Conservation (phyloP, 2,797 vertebrate genomes). For the Champsocephalus gunnari region DNA sequence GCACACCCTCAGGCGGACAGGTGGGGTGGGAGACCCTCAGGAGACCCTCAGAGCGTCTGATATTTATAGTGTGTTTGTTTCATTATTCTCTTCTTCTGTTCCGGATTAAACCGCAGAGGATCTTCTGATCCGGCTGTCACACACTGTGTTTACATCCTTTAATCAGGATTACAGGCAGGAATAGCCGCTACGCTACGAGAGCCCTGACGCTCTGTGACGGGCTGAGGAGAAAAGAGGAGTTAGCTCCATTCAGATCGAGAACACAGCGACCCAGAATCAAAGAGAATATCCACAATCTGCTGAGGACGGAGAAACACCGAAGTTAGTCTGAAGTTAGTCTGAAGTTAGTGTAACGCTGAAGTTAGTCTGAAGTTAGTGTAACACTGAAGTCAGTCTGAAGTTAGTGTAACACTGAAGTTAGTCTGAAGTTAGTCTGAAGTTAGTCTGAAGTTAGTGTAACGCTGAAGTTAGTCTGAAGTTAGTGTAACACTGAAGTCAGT, state of each 20-base stretch:
- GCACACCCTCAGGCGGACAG: too few relatives aligned
- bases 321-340: too few relatives aligned
- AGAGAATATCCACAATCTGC: constrained; percentile 15
- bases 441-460: too few relatives aligned
- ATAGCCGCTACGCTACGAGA: neutral
- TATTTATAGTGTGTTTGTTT: constrained; percentile 44
- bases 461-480: too few relatives aligned
- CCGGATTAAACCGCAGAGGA: constrained; percentile 38
- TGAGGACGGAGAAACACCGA: neutral
- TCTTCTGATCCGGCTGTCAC: constrained; percentile 43
- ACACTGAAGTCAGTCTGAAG: too few relatives aligned
- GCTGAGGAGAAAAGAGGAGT: constrained; percentile 50
- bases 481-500: too few relatives aligned
- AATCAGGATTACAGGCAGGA: constrained; percentile 60
- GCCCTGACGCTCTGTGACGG: constrained; percentile 18
- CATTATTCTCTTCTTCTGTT: constrained; percentile 39
- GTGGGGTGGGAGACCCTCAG: too few relatives aligned
- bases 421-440: too few relatives aligned
- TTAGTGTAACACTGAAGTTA: too few relatives aligned
- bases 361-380: too few relatives aligned
- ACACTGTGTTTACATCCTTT: constrained; percentile 53
- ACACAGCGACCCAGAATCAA: constrained; percentile 23
- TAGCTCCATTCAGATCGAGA: constrained; percentile 47
- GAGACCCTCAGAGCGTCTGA: neutral
- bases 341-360: too few relatives aligned